Percentiles rank a stretch among this genome's conserved stretches.
Conservation (phyloP, 2,113 vertebrate species). For the Eolophus roseicapilla region DNA sequence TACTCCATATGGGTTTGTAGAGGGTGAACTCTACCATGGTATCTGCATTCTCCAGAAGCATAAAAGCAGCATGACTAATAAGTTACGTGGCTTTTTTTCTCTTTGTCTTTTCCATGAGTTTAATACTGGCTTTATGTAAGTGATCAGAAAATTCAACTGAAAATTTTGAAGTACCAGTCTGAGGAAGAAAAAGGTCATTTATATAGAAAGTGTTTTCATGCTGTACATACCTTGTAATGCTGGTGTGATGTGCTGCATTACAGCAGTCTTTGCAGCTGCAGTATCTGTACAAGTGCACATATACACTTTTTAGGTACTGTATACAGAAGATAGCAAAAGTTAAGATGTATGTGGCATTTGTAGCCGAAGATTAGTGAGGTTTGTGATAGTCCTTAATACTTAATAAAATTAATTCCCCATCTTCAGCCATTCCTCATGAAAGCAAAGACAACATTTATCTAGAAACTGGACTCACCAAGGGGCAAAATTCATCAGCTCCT, state of each 20-base stretch:
- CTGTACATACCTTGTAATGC: neutral
- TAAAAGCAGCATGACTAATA: neutral
- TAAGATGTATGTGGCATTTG: neutral
- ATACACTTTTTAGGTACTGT: neutral
- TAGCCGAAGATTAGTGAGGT: neutral
- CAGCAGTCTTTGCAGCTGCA: neutral
- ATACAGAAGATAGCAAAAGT: neutral
- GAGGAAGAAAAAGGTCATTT: neutral
- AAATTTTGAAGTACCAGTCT: neutral
- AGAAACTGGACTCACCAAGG: neutral
- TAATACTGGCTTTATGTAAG: neutral
- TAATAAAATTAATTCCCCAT: neutral
- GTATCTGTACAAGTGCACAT: neutral
- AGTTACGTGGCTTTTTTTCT: neutral
- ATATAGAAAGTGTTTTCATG: neutral
- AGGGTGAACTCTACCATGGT: neutral
- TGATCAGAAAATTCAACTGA: neutral
- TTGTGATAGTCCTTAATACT: neutral
- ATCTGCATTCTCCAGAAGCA: neutral
- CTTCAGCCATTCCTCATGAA: neutral
- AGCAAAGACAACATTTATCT: neutral
- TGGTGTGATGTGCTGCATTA: neutral
- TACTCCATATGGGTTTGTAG: accelerated
- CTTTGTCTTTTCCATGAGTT: neutral
- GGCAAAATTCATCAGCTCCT: neutral